Evolutionary conservation across 2,113 vertebrate genomes (phyloP).

Genomic region (Sinocyclocheilus grahami): DNA sequence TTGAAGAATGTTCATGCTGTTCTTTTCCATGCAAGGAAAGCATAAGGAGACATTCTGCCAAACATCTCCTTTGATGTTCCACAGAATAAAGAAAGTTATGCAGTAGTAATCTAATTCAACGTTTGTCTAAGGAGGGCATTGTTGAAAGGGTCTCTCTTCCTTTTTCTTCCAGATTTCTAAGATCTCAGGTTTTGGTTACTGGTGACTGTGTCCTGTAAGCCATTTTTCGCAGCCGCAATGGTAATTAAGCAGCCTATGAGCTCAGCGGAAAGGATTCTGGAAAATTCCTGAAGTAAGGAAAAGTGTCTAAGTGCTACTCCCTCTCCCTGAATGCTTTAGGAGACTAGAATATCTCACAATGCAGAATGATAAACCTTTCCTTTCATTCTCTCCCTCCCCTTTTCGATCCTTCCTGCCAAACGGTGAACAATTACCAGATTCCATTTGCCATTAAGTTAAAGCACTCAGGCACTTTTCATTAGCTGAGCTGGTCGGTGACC

Average conservation of each 20-base stretch:
- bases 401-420: constrained; percentile 25
- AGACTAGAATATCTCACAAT: constrained; percentile 10
- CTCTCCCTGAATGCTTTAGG: neutral
- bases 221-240: constrained; percentile 24
- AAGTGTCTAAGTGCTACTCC: constrained; percentile 23
- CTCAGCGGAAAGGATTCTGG: constrained; percentile 27
- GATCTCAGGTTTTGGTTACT: neutral
- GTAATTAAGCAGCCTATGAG: constrained; percentile 31
- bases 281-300: constrained; percentile 34
- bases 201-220: constrained; percentile 10
- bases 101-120: neutral
- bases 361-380: constrained; percentile 25
- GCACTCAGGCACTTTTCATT: constrained; percentile 41
- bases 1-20: neutral
- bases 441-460: constrained; percentile 32
- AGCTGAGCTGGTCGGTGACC: constrained; percentile 26
- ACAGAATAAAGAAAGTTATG: neutral
- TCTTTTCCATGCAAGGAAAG: neutral
- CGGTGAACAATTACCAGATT: constrained; percentile 37
- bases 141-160: neutral
- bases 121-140: neutral
- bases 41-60: neutral
- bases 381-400: constrained; percentile 16
- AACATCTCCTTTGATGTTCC: constrained; percentile 1
- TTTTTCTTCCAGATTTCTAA: neutral